These are phyloP conservation scores for Syngnathus rostellatus DNA, from an alignment of 2,797 vertebrate species.

Conservation along the genomic window DNA sequence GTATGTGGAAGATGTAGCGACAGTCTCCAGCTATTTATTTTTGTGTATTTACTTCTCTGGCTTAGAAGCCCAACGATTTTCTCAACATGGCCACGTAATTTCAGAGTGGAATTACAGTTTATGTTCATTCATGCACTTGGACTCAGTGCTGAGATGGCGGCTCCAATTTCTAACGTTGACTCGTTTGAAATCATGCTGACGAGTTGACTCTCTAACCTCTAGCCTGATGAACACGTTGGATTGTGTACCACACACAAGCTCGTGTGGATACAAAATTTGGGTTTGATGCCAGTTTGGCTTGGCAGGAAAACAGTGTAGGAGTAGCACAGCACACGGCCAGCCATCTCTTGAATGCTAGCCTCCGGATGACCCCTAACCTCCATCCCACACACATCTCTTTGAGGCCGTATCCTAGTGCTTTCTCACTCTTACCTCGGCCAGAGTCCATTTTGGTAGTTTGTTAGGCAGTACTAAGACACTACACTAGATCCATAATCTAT, in stretches of 20 bases:
- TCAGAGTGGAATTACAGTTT: not conserved
- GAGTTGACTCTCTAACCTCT: conserved; percentile 1
- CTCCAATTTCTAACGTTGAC: not conserved
- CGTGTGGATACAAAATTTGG: conserved; percentile 9
- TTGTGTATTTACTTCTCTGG: not conserved
- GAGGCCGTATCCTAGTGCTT: conserved; percentile 1
- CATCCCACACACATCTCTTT: conserved; percentile 36
- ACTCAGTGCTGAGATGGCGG: not conserved
- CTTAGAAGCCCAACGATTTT: not conserved
- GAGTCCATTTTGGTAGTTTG: conserved; percentile 56
- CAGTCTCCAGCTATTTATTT: not conserved
- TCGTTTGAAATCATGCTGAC: not conserved
- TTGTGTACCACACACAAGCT: conserved; percentile 5
- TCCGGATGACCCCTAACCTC: conserved; percentile 38
- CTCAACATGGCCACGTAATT: not conserved
- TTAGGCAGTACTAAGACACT: conserved; percentile 43
- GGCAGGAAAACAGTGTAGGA: conserved; percentile 36
- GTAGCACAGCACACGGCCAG: conserved; percentile 20
- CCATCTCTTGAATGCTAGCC: conserved; percentile 23
- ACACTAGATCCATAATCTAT: conserved; percentile 59
- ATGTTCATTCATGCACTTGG: not conserved
- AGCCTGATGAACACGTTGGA: conserved; percentile 2
- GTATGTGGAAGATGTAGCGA: not conserved
- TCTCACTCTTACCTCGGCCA: conserved; percentile 30
- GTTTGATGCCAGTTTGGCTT: conserved; percentile 16